phyloP scores from a whole-genome alignment of 2,797 vertebrate genomes.

The Sebastes matsubarae region DNA sequence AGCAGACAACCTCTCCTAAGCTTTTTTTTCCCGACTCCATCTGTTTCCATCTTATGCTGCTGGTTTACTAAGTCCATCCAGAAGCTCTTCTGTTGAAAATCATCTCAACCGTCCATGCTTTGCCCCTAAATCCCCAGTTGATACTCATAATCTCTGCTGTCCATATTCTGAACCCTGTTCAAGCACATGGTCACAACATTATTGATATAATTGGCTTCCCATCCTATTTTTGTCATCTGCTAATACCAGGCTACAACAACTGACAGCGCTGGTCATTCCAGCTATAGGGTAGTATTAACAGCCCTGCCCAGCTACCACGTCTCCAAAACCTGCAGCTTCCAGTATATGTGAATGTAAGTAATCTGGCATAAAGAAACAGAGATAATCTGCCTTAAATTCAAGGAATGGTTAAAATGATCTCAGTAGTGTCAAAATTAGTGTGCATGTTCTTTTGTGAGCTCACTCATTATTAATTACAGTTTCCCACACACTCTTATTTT shows the following conservation, averaged over 20 bases:
- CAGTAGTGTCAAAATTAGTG: not conserved
- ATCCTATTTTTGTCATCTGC: conserved; percentile 43
- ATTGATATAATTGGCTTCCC: conserved; percentile 52
- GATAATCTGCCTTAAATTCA: conserved; percentile 17
- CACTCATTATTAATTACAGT: conserved; percentile 1
- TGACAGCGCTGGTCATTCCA: conserved; percentile 21
- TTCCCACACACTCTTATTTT: conserved; percentile 39
- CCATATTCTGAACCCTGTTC: conserved; percentile 40
- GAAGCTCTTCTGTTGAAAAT: conserved; percentile 34
- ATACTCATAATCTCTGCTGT: conserved; percentile 58
- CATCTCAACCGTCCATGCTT: conserved; percentile 24
- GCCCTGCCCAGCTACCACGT: not conserved
- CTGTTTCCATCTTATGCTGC: conserved; percentile 56
- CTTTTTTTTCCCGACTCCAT: conserved; percentile 64
- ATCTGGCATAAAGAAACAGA: not conserved
- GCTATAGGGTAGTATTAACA: not conserved
- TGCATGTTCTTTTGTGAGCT: not conserved
- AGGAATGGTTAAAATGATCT: not conserved
- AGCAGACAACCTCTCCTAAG: conserved; percentile 60
- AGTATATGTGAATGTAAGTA: not conserved
- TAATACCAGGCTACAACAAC: conserved; percentile 34
- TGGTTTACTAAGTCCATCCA: conserved; percentile 41
- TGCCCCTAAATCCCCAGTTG: conserved; percentile 46
- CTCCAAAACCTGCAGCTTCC: conserved; percentile 3
- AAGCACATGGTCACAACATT: conserved; percentile 35